These are phyloP conservation scores for Trichosurus vulpecula DNA, from an alignment of 2,797 vertebrate species.

Conservation along the genomic window DNA sequence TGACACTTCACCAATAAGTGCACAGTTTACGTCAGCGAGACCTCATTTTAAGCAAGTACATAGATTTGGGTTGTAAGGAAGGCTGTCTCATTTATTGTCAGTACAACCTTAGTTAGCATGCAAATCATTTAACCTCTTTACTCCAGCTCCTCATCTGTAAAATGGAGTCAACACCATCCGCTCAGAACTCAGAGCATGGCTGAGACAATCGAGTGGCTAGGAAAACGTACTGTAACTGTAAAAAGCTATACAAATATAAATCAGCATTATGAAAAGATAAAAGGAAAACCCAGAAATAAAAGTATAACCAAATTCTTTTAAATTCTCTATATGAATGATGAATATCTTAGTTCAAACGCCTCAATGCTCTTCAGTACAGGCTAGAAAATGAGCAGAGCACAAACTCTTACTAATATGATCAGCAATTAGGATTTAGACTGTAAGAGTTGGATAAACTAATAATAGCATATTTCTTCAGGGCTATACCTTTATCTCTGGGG, in stretches of 20 bases:
- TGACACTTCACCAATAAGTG: neutral
- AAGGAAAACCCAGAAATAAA: slow-evolving; percentile 8
- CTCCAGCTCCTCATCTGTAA: neutral
- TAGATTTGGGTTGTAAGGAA: neutral
- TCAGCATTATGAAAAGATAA: neutral
- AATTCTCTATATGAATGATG: neutral
- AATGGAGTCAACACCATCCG: neutral
- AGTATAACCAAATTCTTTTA: neutral
- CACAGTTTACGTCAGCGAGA: neutral
- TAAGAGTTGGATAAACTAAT: neutral
- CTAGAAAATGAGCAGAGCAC: slow-evolving; percentile 30
- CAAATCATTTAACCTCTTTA: neutral
- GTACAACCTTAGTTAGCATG: neutral
- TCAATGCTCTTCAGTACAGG: neutral
- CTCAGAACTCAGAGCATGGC: neutral
- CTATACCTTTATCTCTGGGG: slow-evolving; percentile 93
- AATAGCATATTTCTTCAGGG: neutral
- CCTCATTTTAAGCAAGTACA: neutral
- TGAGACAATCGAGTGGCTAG: neutral
- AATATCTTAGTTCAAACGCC: neutral
- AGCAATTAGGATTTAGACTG: neutral
- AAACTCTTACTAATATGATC: neutral
- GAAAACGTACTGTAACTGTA: neutral
- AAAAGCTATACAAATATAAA: neutral
- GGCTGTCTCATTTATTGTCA: neutral